Percentiles rank a stretch among this genome's conserved stretches.
Conservation (phyloP, 2,797 vertebrate genomes). For the Chromis chromis region DNA sequence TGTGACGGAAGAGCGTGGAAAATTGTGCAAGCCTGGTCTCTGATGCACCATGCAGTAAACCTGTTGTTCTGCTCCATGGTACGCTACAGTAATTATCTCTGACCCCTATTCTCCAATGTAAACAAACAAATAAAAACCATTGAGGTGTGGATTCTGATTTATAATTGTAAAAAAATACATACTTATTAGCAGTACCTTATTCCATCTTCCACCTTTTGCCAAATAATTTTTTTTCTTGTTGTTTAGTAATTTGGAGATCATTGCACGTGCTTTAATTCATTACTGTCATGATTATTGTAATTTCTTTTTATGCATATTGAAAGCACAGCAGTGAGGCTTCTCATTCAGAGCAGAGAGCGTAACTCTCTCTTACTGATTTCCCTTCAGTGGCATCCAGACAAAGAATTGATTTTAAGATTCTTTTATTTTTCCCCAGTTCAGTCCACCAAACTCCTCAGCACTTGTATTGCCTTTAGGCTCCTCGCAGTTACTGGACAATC, state of each 20-base stretch:
- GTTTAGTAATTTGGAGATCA: neutral
- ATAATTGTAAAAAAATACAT: neutral
- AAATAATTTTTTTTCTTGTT: neutral
- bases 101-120: neutral
- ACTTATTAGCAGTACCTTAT: neutral
- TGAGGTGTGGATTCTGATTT: neutral
- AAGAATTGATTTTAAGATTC: constrained; percentile 30
- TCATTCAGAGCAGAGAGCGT: constrained; percentile 11
- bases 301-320: constrained; percentile 26
- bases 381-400: constrained; percentile 15
- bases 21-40: too few relatives aligned
- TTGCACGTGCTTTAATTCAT: neutral
- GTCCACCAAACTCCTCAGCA: constrained; percentile 5
- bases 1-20: too few relatives aligned
- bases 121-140: neutral
- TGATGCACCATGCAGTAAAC: too few relatives aligned
- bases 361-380: neutral
- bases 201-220: neutral
- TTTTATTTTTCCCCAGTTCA: constrained; percentile 23
- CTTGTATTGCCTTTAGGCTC: constrained; percentile 21
- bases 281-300: constrained; percentile 11
- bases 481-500: constrained; percentile 28
- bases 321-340: constrained; percentile 15
- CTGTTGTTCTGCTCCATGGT: too few relatives aligned
- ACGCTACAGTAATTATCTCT: neutral